phyloP scores from a whole-genome alignment of 2,888 invertebrate genomes.

The Linyphia triangularis region DNA sequence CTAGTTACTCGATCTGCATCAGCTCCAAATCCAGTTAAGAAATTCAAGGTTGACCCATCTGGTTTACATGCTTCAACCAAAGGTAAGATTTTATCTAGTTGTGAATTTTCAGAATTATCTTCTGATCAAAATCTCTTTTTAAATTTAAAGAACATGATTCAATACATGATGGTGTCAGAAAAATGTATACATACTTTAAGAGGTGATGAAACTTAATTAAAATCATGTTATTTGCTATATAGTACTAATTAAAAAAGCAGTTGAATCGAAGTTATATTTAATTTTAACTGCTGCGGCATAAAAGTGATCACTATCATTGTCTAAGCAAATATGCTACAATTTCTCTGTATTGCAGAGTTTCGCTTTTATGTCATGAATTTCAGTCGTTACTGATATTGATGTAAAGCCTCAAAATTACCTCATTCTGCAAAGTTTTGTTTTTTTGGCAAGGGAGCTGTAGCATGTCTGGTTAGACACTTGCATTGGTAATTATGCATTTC shows the following conservation, averaged over 20 bases:
- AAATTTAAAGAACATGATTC: neutral
- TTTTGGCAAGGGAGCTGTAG: too few relatives aligned
- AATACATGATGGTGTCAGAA: too few relatives aligned
- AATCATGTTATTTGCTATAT: neutral
- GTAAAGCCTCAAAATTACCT: too few relatives aligned
- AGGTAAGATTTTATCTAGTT: conserved; percentile 31
- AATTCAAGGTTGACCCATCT: neutral
- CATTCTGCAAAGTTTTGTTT: too few relatives aligned
- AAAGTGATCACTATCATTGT: too few relatives aligned
- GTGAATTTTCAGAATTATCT: neutral
- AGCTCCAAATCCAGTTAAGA: conserved; percentile 50
- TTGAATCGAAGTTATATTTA: neutral
- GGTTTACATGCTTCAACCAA: neutral
- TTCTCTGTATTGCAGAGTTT: too few relatives aligned
- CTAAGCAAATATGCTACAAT: too few relatives aligned
- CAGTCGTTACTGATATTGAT: too few relatives aligned
- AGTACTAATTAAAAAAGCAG: too few relatives aligned
- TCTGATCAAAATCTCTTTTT: neutral
- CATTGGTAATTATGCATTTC: too few relatives aligned
- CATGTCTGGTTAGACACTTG: too few relatives aligned
- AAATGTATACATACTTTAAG: neutral
- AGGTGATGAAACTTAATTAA: neutral
- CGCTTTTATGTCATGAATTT: too few relatives aligned
- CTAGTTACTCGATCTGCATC: conserved; percentile 51
- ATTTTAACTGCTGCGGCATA: neutral